phyloP scores from a whole-genome alignment of 1,140 invertebrate species.

The Drosophila triauraria region DNA sequence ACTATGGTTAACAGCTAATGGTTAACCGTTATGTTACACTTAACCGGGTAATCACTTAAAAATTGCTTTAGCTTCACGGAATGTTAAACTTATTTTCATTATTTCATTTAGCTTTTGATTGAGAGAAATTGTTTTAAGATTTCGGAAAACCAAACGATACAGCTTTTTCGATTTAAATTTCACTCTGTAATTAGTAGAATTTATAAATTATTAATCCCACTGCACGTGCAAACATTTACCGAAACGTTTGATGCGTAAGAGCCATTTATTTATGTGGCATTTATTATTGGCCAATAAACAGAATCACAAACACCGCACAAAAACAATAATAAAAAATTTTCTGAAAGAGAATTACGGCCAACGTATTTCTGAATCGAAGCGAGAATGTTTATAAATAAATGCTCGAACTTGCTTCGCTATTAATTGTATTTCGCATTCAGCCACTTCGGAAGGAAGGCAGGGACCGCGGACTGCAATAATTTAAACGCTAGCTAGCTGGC shows the following conservation, averaged over 20 bases:
- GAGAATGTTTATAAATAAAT: slow-evolving; percentile 80
- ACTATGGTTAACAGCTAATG: background rate
- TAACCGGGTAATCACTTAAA: background rate
- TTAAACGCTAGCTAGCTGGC: slow-evolving; percentile 40
- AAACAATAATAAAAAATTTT: slow-evolving; percentile 34
- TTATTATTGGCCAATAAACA: slow-evolving; percentile 62
- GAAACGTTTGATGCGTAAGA: slow-evolving; percentile 11
- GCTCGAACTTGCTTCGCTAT: slow-evolving; percentile 58
- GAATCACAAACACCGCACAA: slow-evolving; percentile 22
- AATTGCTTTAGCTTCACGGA: slow-evolving; percentile 2
- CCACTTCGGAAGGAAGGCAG: slow-evolving; percentile 29
- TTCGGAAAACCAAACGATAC: background rate
- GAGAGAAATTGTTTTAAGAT: background rate
- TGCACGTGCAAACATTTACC: slow-evolving; percentile 34
- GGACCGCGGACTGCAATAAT: slow-evolving; percentile 41
- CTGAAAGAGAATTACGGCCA: slow-evolving; percentile 55
- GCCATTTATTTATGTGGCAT: slow-evolving; percentile 61
- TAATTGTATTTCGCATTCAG: slow-evolving; percentile 59
- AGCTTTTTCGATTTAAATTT: background rate
- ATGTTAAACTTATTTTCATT: slow-evolving; percentile 21
- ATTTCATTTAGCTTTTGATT: background rate
- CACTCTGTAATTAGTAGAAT: background rate
- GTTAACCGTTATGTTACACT: background rate
- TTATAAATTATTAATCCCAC: background rate
- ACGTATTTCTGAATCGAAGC: slow-evolving; percentile 68